Percentiles rank a stretch among this genome's conserved stretches.
Evolutionary conservation across 2,888 invertebrate genomes (phyloP).

Genomic region (Polyommatus icarus): DNA sequence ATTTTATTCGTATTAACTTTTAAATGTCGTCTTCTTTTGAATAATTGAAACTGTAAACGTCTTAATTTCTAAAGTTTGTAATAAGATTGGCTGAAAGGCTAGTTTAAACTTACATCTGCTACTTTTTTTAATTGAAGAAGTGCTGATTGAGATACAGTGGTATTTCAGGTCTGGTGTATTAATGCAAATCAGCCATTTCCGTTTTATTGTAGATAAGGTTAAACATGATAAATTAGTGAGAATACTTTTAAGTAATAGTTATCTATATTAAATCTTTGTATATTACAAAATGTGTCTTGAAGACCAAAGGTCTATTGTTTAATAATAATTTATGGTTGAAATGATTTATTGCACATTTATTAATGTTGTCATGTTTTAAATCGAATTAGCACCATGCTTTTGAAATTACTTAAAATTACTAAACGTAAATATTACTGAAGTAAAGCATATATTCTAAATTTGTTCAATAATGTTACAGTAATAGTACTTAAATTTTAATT

Average conservation of each 20-base stretch:
- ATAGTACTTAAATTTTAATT: conserved; percentile 49
- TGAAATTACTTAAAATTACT: conserved; percentile 31
- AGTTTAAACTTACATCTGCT: background rate
- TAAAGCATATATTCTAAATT: conserved; percentile 78
- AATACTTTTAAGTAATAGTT: conserved; percentile 41
- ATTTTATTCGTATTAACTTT: conserved; percentile 7
- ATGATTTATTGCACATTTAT: conserved; percentile 23
- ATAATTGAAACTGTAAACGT: background rate
- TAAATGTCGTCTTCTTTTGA: background rate
- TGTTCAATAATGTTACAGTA: conserved; percentile 53
- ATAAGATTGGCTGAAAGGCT: background rate
- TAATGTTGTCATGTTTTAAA: conserved; percentile 32
- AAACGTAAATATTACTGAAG: conserved; percentile 44
- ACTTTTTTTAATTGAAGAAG: background rate
- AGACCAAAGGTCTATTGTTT: background rate
- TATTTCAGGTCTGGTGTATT: background rate
- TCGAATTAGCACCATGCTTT: conserved; percentile 32
- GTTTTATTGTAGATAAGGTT: conserved; percentile 22
- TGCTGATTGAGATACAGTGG: background rate
- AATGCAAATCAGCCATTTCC: too few relatives aligned
- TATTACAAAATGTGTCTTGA: conserved; percentile 14
- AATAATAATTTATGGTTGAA: background rate
- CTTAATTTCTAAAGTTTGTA: background rate
- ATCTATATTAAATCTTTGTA: conserved; percentile 32
- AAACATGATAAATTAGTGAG: conserved; percentile 43